These are phyloP conservation scores for Tenualosa ilisha DNA, from an alignment of 2,797 vertebrate genomes.

Conservation along the genomic window DNA sequence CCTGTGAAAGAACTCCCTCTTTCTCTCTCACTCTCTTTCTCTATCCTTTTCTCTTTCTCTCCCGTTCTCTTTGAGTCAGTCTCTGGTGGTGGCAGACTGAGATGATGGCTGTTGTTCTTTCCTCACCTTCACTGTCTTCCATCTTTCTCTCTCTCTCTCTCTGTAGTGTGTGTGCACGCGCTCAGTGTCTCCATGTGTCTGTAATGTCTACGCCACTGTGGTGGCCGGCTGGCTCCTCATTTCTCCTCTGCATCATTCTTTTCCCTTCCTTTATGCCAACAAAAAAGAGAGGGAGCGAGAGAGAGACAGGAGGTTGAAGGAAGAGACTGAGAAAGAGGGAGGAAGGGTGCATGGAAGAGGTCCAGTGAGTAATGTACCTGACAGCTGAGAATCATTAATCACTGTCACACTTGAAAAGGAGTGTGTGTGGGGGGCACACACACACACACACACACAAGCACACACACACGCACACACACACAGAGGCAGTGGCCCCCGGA, in stretches of 20 bases:
- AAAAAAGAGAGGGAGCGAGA: constrained; percentile 19
- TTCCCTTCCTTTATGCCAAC: constrained; percentile 23
- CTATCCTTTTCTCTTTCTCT: constrained; percentile 28
- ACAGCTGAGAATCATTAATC: constrained; percentile 81
- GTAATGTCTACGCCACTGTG: constrained; percentile 27
- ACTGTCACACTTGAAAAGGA: constrained; percentile 70
- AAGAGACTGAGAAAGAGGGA: constrained; percentile 8
- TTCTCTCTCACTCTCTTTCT: constrained; percentile 32
- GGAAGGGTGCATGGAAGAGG: constrained; percentile 56
- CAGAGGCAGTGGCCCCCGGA: constrained; percentile 35
- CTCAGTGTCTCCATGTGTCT: background rate
- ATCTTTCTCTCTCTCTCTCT: background rate
- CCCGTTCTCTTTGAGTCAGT: constrained; percentile 6
- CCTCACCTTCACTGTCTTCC: constrained; percentile 22
- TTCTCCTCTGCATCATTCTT: constrained; percentile 22
- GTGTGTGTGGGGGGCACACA: constrained; percentile 29
- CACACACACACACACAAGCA: constrained; percentile 46
- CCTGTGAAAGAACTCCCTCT: constrained; percentile 34
- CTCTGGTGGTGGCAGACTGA: background rate
- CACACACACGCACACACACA: constrained; percentile 26
- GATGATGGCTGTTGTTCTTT: constrained; percentile 17
- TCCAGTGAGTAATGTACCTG: constrained; percentile 70
- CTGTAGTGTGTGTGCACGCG: background rate
- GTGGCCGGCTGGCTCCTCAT: background rate
- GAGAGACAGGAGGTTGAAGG: constrained; percentile 56